A percentile compares a stretch with the other conserved stretches of the same genome.
phyloP scores from a whole-genome alignment of 2,113 vertebrate genomes.

The Phyllostomus hastatus region DNA sequence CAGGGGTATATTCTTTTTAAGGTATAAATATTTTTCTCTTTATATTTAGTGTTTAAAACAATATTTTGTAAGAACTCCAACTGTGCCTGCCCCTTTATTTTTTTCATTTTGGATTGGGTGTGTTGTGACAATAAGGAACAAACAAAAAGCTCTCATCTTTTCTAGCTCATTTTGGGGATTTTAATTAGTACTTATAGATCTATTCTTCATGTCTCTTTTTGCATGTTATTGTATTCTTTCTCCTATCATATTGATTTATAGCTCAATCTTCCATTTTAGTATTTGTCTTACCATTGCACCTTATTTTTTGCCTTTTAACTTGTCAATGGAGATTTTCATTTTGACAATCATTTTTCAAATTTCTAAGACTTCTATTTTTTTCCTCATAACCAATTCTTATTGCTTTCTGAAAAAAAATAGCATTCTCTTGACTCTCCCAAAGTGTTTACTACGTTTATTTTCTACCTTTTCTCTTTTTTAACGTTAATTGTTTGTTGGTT shows the following conservation, averaged over 20 bases:
- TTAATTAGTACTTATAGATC: background rate
- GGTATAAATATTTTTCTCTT: background rate
- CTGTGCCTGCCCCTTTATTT: too few relatives aligned
- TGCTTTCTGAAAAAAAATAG: background rate
- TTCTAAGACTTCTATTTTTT: background rate
- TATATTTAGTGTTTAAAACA: background rate
- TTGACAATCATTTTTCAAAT: background rate
- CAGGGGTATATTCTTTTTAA: background rate
- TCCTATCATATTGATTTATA: background rate
- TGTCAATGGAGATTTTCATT: background rate
- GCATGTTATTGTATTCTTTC: background rate
- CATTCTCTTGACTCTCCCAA: background rate
- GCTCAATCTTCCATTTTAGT: background rate
- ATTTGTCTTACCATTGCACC: background rate
- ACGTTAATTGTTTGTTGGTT: background rate
- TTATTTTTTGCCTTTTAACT: background rate
- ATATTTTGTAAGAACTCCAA: background rate
- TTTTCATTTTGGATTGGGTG: background rate
- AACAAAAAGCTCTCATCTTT: background rate
- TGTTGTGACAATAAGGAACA: background rate
- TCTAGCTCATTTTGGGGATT: background rate
- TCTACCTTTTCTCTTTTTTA: background rate
- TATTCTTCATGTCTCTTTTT: background rate
- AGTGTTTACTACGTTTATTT: background rate
- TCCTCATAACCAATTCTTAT: background rate